These are phyloP conservation scores for Bhutanitis thaidina DNA, from an alignment of 2,888 invertebrate species.

Conservation along the genomic window DNA sequence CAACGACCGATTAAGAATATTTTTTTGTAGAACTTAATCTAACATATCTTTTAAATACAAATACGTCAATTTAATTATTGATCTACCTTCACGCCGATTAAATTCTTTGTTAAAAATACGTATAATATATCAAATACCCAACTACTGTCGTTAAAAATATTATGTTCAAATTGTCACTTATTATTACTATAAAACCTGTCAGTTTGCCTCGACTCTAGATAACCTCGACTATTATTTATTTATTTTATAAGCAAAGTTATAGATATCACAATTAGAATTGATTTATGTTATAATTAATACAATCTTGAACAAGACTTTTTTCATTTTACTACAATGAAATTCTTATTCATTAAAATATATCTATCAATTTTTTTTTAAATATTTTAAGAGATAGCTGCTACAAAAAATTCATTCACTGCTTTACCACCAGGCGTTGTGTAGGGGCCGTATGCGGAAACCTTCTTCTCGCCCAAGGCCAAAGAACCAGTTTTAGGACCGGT, in stretches of 20 bases:
- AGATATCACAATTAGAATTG: background rate
- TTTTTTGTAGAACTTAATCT: no score
- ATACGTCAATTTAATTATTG: no score
- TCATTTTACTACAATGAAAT: no score
- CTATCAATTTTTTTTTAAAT: background rate
- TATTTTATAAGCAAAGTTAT: background rate
- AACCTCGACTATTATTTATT: background rate
- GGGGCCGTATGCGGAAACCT: slow-evolving; percentile 63
- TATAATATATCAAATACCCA: no score
- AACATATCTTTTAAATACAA: no score
- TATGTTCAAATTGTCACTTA: background rate
- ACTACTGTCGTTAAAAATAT: background rate
- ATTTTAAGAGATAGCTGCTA: background rate
- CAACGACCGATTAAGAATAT: no score
- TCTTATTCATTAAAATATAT: no score
- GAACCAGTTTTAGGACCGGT: slow-evolving; percentile 66
- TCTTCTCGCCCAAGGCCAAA: slow-evolving; percentile 58
- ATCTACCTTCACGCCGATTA: background rate
- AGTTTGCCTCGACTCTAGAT: background rate
- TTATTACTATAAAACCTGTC: background rate
- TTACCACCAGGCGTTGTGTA: slow-evolving; percentile 30
- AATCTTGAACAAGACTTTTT: background rate
- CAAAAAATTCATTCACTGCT: slow-evolving; percentile 30
- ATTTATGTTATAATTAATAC: background rate
- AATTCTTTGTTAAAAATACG: background rate